A percentile compares a stretch with the other conserved stretches of the same genome.
Evolutionary conservation across 2,888 invertebrate genomes (phyloP).

Genomic region (Gymnosoma rotundatum): DNA sequence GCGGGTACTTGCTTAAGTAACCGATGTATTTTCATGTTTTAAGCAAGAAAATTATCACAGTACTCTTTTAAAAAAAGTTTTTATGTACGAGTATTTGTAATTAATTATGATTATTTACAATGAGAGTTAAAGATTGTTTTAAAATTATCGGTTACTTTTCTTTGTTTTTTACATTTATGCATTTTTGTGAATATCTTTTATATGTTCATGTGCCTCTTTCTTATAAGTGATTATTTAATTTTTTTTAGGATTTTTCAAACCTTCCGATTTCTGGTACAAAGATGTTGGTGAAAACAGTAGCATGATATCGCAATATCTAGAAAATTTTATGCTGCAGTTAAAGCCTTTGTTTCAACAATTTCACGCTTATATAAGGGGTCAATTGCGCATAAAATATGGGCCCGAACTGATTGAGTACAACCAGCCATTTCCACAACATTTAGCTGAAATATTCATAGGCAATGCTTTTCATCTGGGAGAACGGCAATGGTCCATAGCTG

Average conservation of each 20-base stretch:
- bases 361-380: constrained; percentile 78
- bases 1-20: too few relatives aligned
- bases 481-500: constrained; percentile 83
- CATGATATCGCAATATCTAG: constrained; percentile 75
- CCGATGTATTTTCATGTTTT: too few relatives aligned
- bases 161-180: too few relatives aligned
- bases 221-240: too few relatives aligned
- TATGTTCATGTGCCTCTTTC: too few relatives aligned
- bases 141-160: too few relatives aligned
- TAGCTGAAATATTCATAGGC: constrained; percentile 79
- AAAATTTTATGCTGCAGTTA: constrained; percentile 74
- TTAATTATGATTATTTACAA: too few relatives aligned
- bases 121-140: too few relatives aligned
- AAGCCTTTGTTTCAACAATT: constrained; percentile 78
- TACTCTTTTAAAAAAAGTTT: too few relatives aligned
- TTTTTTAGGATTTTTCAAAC: constrained; percentile 73
- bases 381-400: constrained; percentile 76
- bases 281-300: constrained; percentile 84
- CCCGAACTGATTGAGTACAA: constrained; percentile 72
- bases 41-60: too few relatives aligned
- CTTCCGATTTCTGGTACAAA: constrained; percentile 87
- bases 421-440: constrained; percentile 79
- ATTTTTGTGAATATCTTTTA: too few relatives aligned
- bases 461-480: constrained; percentile 82
- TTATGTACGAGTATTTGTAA: too few relatives aligned